A percentile compares a stretch with the other conserved stretches of the same genome.
These are phyloP conservation scores for Heliconius ismenius DNA, from an alignment of 2,888 invertebrate genomes.

Conservation along the genomic window DNA sequence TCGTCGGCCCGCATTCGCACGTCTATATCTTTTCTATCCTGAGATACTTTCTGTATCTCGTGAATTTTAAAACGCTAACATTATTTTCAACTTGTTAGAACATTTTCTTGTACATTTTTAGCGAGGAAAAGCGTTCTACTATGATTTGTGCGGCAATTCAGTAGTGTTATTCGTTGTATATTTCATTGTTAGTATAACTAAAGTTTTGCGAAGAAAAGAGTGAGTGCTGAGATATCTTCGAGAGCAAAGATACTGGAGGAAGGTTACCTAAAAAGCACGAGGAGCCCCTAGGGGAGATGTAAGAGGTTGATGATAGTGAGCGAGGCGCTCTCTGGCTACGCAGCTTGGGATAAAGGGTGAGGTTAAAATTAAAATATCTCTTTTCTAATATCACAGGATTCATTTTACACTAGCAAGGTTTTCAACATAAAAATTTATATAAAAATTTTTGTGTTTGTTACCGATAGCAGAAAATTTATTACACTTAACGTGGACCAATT, in stretches of 20 bases:
- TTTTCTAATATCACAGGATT: not conserved
- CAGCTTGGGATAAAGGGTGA: no score
- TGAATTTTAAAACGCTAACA: slow-evolving; percentile 35
- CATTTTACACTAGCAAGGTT: not conserved
- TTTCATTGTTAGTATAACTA: no score
- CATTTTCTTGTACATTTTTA: slow-evolving; percentile 3
- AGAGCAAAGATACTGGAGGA: not conserved
- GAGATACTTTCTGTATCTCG: slow-evolving; percentile 28
- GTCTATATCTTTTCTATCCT: slow-evolving; percentile 25
- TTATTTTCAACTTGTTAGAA: slow-evolving; percentile 30
- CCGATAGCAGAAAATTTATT: not conserved
- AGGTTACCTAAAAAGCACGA: not conserved
- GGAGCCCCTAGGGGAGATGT: not conserved
- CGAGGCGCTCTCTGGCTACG: not conserved
- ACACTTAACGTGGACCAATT: not conserved
- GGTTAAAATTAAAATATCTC: no score
- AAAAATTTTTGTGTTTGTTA: not conserved
- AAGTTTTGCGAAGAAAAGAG: not conserved
- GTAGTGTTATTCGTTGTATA: not conserved
- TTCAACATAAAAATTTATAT: not conserved
- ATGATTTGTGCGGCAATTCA: not conserved
- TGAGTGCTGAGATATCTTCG: not conserved
- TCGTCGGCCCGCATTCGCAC: slow-evolving; percentile 31
- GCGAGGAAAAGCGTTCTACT: not conserved
- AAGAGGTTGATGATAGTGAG: not conserved